A percentile compares a stretch with the other conserved stretches of the same genome.
Conservation (phyloP, 2,113 vertebrate genomes). For the Orientallactaga bullata region DNA sequence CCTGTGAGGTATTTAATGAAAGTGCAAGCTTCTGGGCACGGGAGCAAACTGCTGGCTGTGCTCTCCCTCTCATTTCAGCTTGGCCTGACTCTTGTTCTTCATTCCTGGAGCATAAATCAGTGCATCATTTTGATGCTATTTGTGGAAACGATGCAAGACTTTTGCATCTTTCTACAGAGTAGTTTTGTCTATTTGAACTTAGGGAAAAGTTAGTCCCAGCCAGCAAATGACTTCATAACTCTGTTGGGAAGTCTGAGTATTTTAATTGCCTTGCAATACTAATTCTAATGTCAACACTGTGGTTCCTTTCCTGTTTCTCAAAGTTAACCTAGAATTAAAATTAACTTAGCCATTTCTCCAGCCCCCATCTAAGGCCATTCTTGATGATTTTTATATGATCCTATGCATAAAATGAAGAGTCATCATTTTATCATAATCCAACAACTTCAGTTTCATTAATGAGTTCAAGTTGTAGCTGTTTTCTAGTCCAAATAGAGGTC, state of each 20-base stretch:
- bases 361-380: conserved; percentile 59
- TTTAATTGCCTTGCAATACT: conserved; percentile 69
- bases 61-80: conserved; percentile 78
- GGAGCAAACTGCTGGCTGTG: conserved; percentile 71
- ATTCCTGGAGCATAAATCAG: conserved; percentile 80
- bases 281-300: conserved; percentile 81
- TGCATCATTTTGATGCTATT: too few species aligned
- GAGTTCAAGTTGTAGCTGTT: too few species aligned
- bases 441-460: conserved; percentile 65
- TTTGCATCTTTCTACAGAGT: too few species aligned
- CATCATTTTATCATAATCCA: too few species aligned
- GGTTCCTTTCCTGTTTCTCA: conserved; percentile 79
- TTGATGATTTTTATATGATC: conserved; percentile 55
- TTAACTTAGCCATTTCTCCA: conserved; percentile 69
- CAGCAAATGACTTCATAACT: conserved; percentile 66
- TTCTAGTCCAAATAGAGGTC: too few species aligned
- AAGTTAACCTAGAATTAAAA: conserved; percentile 76
- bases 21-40: conserved; percentile 56
- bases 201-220: conserved; percentile 78
- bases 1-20: conserved; percentile 68
- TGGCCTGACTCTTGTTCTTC: conserved; percentile 84
- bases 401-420: conserved; percentile 62
- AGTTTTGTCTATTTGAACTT: conserved; percentile 71
- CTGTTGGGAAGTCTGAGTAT: conserved; percentile 73
- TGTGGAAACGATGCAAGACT: too few species aligned